phyloP scores from a whole-genome alignment of 1,140 invertebrate species.

The Drosophila cardini region DNA sequence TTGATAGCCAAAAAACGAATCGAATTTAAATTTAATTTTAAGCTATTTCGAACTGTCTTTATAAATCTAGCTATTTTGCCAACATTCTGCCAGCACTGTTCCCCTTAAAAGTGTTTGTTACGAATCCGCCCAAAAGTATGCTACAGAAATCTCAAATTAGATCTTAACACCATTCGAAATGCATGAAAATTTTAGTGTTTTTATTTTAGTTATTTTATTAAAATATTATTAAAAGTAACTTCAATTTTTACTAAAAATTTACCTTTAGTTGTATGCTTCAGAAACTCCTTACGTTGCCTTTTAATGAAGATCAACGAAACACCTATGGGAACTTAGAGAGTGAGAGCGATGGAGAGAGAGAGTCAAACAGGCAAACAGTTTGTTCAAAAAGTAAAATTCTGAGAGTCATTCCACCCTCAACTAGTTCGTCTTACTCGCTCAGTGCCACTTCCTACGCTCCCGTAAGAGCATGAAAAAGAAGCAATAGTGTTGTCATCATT shows the following conservation, averaged over 20 bases:
- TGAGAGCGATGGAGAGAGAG: not conserved
- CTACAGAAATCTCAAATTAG: not conserved
- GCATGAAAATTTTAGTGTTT: not conserved
- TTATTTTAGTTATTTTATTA: not conserved
- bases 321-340: not conserved
- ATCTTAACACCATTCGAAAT: not conserved
- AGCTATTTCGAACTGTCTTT: too few relatives aligned
- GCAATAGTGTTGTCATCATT: not conserved
- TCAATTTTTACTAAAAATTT: not conserved
- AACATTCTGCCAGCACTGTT: not conserved
- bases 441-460: not conserved
- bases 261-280: too few relatives aligned
- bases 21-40: too few relatives aligned
- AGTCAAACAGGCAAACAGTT: too few relatives aligned
- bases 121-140: constrained; percentile 13
- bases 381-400: constrained; percentile 6
- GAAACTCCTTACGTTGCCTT: not conserved
- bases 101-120: not conserved
- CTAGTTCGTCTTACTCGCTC: not conserved
- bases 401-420: constrained; percentile 14
- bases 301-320: not conserved
- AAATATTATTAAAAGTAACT: not conserved
- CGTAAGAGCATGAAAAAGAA: too few relatives aligned
- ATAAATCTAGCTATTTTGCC: not conserved
- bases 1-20: too few relatives aligned